Conservation (phyloP, 2,888 invertebrate species). For the Caenorhabditis uteleia region DNA sequence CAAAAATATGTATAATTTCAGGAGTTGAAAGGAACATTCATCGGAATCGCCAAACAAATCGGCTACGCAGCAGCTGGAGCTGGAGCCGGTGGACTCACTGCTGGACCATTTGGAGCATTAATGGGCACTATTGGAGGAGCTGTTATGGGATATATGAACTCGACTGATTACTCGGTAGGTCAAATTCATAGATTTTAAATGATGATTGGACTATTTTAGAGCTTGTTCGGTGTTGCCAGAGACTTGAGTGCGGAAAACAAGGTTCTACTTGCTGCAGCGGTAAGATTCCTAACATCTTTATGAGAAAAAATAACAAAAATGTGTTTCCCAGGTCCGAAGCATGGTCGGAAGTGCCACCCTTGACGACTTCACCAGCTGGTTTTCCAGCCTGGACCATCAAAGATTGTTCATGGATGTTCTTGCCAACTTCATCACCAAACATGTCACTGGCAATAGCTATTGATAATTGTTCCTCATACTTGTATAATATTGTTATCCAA, state of each 20-base stretch:
- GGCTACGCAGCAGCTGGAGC: slow-evolving; percentile 27
- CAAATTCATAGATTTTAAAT: slow-evolving; percentile 1
- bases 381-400: slow-evolving; percentile 25
- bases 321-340: slow-evolving; percentile 14
- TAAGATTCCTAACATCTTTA: background rate
- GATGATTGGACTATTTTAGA: slow-evolving; percentile 9
- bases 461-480: too few relatives aligned
- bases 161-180: slow-evolving; percentile 21
- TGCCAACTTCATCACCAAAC: slow-evolving; percentile 9
- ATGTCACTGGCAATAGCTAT: slow-evolving; percentile 4
- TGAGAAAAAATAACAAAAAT: too few relatives aligned
- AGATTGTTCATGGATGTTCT: slow-evolving; percentile 19
- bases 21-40: slow-evolving; percentile 15
- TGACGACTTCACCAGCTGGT: slow-evolving; percentile 23
- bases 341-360: slow-evolving; percentile 24
- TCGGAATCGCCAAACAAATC: slow-evolving; percentile 26
- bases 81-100: slow-evolving; percentile 25
- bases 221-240: slow-evolving; percentile 12
- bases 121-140: slow-evolving; percentile 29
- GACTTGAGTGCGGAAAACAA: slow-evolving; percentile 14
- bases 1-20: slow-evolving; percentile 6
- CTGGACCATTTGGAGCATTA: slow-evolving; percentile 33
- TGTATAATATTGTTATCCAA: too few relatives aligned
- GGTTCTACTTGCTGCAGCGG: slow-evolving; percentile 16
- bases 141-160: slow-evolving; percentile 25